Percentiles rank a stretch among this genome's conserved stretches.
These are phyloP conservation scores for Meandrusa payeni DNA, from an alignment of 2,888 invertebrate genomes.

Conservation along the genomic window DNA sequence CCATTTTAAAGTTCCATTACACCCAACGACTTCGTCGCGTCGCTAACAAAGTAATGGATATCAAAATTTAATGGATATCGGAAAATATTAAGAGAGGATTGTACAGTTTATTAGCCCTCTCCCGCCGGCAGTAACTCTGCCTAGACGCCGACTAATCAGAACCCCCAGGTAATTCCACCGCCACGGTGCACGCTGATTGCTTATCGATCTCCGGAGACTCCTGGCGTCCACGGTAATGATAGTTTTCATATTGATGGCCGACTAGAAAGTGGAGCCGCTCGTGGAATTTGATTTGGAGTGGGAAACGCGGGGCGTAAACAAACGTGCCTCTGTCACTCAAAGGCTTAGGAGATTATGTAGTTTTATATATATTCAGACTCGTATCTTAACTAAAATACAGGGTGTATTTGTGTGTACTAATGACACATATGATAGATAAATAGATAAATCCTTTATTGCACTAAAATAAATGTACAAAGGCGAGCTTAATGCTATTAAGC, in stretches of 20 bases:
- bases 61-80: constrained; percentile 30
- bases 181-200: constrained; percentile 58
- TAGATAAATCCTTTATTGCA: too few relatives aligned
- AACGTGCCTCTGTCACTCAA: too few relatives aligned
- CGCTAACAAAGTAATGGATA: constrained; percentile 3
- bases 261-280: constrained; percentile 5
- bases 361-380: too few relatives aligned
- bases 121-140: constrained; percentile 40
- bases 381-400: too few relatives aligned
- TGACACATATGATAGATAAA: too few relatives aligned
- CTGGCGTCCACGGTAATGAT: constrained; percentile 42
- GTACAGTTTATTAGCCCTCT: constrained; percentile 43
- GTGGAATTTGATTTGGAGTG: constrained; percentile 2
- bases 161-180: constrained; percentile 55
- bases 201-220: constrained; percentile 64
- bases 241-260: constrained; percentile 42
- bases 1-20: constrained; percentile 1
- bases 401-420: too few relatives aligned
- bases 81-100: constrained; percentile 34
- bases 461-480: too few relatives aligned
- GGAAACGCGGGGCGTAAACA: too few relatives aligned
- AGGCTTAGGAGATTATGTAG: too few relatives aligned
- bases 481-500: too few relatives aligned
- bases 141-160: constrained; percentile 63
- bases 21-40: constrained; percentile 15